phyloP scores from a whole-genome alignment of 2,113 vertebrate species.

The Scortum barcoo region DNA sequence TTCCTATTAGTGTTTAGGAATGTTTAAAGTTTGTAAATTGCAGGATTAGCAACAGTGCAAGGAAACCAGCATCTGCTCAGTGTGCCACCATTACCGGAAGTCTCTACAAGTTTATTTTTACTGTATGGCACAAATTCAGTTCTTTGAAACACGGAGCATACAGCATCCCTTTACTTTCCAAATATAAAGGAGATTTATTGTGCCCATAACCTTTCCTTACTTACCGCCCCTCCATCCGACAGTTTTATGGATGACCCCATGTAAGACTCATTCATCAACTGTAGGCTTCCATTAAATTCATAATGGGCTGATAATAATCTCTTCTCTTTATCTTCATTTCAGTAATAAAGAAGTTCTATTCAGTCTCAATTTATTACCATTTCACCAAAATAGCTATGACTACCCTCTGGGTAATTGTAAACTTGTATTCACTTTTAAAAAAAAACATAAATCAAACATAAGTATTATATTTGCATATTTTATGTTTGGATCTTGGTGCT shows the following conservation, averaged over 20 bases:
- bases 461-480: neutral
- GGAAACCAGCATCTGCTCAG: too few relatives aligned
- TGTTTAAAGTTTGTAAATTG: too few relatives aligned
- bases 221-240: constrained; percentile 64
- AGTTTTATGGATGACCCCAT: constrained; percentile 74
- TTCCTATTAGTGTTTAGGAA: too few relatives aligned
- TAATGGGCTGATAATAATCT: constrained; percentile 60
- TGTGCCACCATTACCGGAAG: too few relatives aligned
- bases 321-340: constrained; percentile 46
- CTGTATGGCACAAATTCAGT: neutral
- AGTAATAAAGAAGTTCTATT: constrained; percentile 42
- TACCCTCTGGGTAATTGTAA: constrained; percentile 11
- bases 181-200: constrained; percentile 72
- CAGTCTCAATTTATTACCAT: constrained; percentile 45
- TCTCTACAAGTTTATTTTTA: too few relatives aligned
- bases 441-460: constrained; percentile 6
- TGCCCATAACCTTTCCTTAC: constrained; percentile 61
- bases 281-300: constrained; percentile 58
- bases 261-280: constrained; percentile 65
- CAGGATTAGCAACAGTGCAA: too few relatives aligned
- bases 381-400: constrained; percentile 9
- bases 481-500: neutral
- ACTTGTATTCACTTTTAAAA: neutral
- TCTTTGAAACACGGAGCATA: neutral
- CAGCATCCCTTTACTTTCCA: constrained; percentile 18